Conservation (phyloP, 1,140 invertebrate species). For the Drosophila nigrodunni region DNA sequence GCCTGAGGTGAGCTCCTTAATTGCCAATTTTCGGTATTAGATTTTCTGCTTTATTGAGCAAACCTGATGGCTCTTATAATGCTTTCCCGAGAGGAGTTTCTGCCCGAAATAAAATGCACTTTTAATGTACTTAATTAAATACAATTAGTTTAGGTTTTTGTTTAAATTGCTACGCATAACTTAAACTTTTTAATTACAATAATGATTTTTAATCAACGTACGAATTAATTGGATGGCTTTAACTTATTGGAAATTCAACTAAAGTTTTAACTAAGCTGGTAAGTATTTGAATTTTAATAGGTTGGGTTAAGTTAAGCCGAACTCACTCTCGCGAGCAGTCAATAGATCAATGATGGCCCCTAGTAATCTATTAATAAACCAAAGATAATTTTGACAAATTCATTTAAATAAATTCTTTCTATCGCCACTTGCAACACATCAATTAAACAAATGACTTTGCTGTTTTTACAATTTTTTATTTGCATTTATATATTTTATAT, state of each 20-base stretch:
- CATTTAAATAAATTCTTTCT: neutral
- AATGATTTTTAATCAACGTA: too few species aligned
- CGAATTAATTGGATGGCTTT: too few species aligned
- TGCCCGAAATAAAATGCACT: slow-evolving; percentile 4
- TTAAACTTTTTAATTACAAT: too few species aligned
- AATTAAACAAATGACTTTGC: slow-evolving; percentile 20
- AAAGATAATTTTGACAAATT: too few species aligned
- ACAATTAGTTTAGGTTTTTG: neutral
- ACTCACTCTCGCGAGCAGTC: too few species aligned
- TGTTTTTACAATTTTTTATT: slow-evolving; percentile 73
- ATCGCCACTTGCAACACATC: neutral
- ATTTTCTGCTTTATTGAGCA: slow-evolving; percentile 25
- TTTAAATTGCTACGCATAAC: too few species aligned
- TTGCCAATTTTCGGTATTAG: slow-evolving; percentile 41
- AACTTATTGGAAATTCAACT: too few species aligned
- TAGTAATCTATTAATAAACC: too few species aligned
- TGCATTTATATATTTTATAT: slow-evolving; percentile 79
- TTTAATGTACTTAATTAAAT: neutral
- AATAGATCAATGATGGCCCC: too few species aligned
- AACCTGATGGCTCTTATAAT: slow-evolving; percentile 7
- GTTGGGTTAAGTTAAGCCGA: too few species aligned
- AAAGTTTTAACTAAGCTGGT: too few species aligned
- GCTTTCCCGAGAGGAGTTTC: neutral
- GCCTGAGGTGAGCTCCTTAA: slow-evolving; percentile 24
- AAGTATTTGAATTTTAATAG: too few species aligned